A percentile compares a stretch with the other conserved stretches of the same genome.
phyloP scores from a whole-genome alignment of 2,888 invertebrate species.

The Mycalesis mineus region DNA sequence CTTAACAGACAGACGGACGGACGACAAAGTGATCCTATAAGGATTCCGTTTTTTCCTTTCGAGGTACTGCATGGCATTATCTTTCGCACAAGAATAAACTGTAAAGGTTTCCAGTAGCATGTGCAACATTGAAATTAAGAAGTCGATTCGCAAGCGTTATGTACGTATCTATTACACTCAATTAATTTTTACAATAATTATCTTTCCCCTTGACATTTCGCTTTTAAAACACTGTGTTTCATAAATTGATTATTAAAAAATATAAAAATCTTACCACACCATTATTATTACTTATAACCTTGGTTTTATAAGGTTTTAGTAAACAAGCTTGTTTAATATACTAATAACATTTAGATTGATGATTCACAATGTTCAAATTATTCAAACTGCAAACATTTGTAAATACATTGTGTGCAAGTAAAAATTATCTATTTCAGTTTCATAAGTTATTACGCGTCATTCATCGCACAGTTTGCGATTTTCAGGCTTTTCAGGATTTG shows the following conservation, averaged over 20 bases:
- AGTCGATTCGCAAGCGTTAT: constrained; percentile 25
- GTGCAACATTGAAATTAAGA: constrained; percentile 20
- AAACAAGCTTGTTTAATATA: not conserved
- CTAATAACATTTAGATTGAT: not conserved
- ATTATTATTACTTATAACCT: constrained; percentile 17
- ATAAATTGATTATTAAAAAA: constrained; percentile 10
- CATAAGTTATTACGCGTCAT: too few relatives aligned
- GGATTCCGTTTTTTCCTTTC: too few relatives aligned
- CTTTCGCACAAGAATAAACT: too few relatives aligned
- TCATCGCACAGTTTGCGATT: too few relatives aligned
- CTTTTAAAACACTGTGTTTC: constrained; percentile 23
- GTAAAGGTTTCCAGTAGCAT: not conserved
- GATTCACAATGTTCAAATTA: too few relatives aligned
- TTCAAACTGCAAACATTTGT: too few relatives aligned
- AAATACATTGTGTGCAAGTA: too few relatives aligned
- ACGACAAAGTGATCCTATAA: too few relatives aligned
- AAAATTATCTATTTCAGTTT: too few relatives aligned
- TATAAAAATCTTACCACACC: constrained; percentile 9
- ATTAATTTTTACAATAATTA: constrained; percentile 31
- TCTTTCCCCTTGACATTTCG: constrained; percentile 51
- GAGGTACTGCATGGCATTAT: too few relatives aligned
- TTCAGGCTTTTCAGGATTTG: too few relatives aligned
- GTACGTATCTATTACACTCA: constrained; percentile 17
- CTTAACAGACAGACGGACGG: too few relatives aligned
- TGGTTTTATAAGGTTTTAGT: constrained; percentile 8